Percentiles rank a stretch among this genome's conserved stretches.
phyloP scores from a whole-genome alignment of 2,797 vertebrate genomes.

The Lateolabrax maculatus region DNA sequence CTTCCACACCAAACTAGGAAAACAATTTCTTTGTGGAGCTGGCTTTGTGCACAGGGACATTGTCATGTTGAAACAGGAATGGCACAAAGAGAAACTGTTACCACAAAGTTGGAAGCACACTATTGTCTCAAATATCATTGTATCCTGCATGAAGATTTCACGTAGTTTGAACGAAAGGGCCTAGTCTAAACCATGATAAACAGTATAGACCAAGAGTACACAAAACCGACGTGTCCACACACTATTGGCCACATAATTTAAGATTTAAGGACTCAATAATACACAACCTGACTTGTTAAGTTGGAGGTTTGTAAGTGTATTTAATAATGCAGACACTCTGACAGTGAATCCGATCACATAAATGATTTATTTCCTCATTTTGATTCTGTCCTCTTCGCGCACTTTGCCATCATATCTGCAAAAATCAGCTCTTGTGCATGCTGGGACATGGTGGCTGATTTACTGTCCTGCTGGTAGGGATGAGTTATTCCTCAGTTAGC shows the following conservation, averaged over 20 bases:
- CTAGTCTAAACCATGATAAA: neutral
- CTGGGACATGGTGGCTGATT: slow-evolving; percentile 64
- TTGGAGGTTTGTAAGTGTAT: neutral
- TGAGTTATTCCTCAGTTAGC: slow-evolving; percentile 71
- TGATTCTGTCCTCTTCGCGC: slow-evolving; percentile 22
- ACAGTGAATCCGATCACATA: slow-evolving; percentile 18
- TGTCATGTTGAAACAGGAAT: neutral
- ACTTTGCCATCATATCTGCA: slow-evolving; percentile 42
- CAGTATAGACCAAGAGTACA: neutral
- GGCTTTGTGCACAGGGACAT: neutral
- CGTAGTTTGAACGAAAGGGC: neutral
- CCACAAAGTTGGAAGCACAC: neutral
- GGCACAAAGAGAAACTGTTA: neutral
- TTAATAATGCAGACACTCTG: slow-evolving; percentile 12
- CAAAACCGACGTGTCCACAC: neutral
- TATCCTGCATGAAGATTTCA: neutral
- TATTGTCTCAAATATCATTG: neutral
- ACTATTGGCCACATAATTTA: neutral
- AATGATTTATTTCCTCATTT: slow-evolving; percentile 51
- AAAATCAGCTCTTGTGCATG: slow-evolving; percentile 42
- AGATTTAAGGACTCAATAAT: neutral
- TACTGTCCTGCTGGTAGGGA: slow-evolving; percentile 47
- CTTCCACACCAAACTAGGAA: neutral
- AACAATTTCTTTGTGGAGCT: neutral
- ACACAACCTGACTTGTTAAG: slow-evolving; percentile 1